Conservation (phyloP, 2,797 vertebrate species). For the Florisuga fusca region DNA sequence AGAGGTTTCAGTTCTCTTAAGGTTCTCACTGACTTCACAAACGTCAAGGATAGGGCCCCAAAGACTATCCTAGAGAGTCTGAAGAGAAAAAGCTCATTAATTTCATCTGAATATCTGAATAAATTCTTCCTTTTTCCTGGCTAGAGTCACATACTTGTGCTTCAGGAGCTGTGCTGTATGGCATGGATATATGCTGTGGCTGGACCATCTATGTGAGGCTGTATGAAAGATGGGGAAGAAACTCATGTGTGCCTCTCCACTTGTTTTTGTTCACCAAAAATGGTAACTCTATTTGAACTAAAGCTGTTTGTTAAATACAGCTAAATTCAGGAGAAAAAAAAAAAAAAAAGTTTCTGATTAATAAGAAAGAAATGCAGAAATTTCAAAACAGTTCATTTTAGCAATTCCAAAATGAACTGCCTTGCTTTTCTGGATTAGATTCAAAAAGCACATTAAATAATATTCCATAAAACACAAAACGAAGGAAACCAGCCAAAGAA, state of each 20-base stretch:
- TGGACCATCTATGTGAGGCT: neutral
- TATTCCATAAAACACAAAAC: neutral
- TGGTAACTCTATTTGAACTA: neutral
- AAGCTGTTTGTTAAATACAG: neutral
- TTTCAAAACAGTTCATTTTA: slow-evolving; percentile 20
- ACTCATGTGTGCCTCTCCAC: neutral
- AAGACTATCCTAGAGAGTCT: neutral
- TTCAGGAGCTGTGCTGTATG: accelerated
- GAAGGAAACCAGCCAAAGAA: neutral
- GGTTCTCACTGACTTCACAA: neutral
- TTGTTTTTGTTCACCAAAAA: neutral
- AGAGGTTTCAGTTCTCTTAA: neutral
- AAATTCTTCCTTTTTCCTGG: neutral
- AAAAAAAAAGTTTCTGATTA: neutral
- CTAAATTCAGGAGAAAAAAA: neutral
- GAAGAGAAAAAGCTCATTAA: neutral
- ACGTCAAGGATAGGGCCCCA: too few species aligned
- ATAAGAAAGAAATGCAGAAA: slow-evolving; percentile 29
- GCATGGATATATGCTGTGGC: neutral
- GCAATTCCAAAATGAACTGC: neutral
- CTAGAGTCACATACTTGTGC: neutral
- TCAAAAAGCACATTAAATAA: slow-evolving; percentile 37
- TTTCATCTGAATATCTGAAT: neutral
- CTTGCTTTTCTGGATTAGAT: neutral
- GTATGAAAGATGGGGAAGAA: neutral